phyloP scores from a whole-genome alignment of 1,140 invertebrate genomes.

The Caenorhabditis latens region DNA sequence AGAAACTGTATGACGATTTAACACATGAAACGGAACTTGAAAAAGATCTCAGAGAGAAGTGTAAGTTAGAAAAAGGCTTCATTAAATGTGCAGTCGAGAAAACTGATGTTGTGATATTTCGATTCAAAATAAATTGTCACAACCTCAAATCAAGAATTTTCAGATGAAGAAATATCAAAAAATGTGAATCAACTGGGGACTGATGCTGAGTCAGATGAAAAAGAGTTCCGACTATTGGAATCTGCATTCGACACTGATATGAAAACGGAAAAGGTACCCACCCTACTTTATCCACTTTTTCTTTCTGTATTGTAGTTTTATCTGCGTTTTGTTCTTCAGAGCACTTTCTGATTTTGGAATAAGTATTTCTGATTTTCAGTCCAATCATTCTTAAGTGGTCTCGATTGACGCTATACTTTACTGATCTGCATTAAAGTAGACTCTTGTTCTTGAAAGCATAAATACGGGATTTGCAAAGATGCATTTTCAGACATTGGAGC shows the following conservation, averaged over 20 bases:
- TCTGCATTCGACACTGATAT: not conserved
- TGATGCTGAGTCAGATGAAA: not conserved
- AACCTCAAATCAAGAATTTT: not conserved
- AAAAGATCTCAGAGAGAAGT: not conserved
- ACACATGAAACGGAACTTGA: slow-evolving; percentile 10
- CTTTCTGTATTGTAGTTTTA: not conserved
- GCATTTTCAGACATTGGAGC: slow-evolving; percentile 38
- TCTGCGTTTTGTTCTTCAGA: not conserved
- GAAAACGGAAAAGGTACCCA: slow-evolving; percentile 10
- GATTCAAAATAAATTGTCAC: too few relatives aligned
- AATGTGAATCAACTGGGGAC: not conserved
- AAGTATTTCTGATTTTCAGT: not conserved
- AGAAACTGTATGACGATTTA: slow-evolving; percentile 16
- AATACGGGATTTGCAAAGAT: not conserved
- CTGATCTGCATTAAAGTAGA: not conserved
- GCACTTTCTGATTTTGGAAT: not conserved
- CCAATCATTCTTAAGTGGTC: not conserved
- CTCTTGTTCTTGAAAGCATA: not conserved
- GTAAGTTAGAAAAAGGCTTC: too few relatives aligned
- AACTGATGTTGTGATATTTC: too few relatives aligned
- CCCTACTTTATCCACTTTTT: not conserved
- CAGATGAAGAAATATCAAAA: slow-evolving; percentile 5
- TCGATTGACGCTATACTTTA: not conserved
- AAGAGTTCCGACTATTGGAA: not conserved
- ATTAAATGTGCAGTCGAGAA: too few relatives aligned